These are phyloP conservation scores for Etheostoma nigrum DNA, from an alignment of 2,797 vertebrate genomes.

Conservation along the genomic window DNA sequence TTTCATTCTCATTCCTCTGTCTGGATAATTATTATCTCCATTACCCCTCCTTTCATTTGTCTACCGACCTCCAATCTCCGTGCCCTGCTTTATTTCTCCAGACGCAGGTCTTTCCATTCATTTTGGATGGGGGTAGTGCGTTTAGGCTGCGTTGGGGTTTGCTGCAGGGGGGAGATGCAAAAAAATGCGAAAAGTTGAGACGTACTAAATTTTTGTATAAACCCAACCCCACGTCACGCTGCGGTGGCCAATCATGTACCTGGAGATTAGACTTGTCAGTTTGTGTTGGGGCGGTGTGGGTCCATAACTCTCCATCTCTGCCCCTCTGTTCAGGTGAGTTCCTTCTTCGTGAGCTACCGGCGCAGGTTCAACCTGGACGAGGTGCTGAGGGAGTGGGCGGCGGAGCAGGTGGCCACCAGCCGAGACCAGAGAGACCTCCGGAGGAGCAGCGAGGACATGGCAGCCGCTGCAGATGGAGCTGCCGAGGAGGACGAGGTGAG, in stretches of 20 bases:
- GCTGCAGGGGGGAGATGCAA: no score
- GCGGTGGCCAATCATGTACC: no score
- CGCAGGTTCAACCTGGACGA: constrained; percentile 93
- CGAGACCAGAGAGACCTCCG: constrained; percentile 72
- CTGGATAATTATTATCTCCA: constrained; percentile 26
- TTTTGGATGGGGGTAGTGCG: no score
- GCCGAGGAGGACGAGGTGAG: constrained; percentile 81
- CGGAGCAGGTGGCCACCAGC: constrained; percentile 88
- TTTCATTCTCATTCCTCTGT: constrained; percentile 11
- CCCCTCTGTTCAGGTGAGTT: constrained; percentile 86
- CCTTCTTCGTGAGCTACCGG: constrained; percentile 93
- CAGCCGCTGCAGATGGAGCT: constrained; percentile 71
- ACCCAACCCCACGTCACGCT: no score
- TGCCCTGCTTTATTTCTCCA: neutral
- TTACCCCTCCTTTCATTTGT: constrained; percentile 32
- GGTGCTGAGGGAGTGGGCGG: constrained; percentile 94
- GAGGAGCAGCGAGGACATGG: constrained; percentile 77
- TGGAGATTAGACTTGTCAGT: no score
- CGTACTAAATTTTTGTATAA: no score
- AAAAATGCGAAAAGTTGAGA: no score
- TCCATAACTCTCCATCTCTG: neutral
- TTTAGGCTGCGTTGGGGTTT: no score
- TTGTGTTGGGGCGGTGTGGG: no score
- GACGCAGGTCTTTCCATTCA: no score
- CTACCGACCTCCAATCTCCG: constrained; percentile 9